Conservation (phyloP, 2,797 vertebrate species). For the Discoglossus pictus region DNA sequence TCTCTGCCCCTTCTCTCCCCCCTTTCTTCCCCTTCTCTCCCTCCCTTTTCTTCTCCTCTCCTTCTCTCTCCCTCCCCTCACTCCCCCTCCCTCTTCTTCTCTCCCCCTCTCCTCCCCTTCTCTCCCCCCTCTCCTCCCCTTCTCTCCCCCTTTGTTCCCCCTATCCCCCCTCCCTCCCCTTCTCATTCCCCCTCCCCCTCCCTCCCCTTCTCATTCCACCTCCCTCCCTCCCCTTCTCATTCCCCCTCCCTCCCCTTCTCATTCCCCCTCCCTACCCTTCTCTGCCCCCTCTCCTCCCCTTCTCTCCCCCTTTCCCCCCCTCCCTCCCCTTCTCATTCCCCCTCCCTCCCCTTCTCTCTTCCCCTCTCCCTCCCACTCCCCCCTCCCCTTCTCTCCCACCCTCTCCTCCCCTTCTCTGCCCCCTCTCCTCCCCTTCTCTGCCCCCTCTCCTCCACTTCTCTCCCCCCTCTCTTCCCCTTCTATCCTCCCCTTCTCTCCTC, state of each 20-base stretch:
- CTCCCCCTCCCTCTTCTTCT: neutral
- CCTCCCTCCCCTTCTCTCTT: conserved; percentile 23
- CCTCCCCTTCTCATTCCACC: conserved; percentile 9
- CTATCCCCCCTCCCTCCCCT: no score
- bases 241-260: conserved; percentile 26
- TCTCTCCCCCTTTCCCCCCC: conserved; percentile 3
- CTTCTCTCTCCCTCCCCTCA: no score
- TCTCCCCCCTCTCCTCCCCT: neutral
- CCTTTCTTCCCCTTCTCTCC: neutral
- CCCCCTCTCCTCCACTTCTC: no score
- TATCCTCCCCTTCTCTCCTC: no score
- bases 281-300: no score
- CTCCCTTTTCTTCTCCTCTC: no score
- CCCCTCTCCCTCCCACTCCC: no score
- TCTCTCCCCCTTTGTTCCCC: no score
- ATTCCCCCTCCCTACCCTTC: no score
- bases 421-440: no score
- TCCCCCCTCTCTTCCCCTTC: neutral
- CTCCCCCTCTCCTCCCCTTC: neutral
- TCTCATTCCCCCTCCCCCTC: neutral
- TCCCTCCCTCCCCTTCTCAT: conserved; percentile 4
- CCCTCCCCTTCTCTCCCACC: conserved; percentile 16
- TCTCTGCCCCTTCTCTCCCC: neutral
- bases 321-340: conserved; percentile 13
- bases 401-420: no score